Evolutionary conservation across 2,113 vertebrate genomes (phyloP).

Genomic region (Electrona antarctica): DNA sequence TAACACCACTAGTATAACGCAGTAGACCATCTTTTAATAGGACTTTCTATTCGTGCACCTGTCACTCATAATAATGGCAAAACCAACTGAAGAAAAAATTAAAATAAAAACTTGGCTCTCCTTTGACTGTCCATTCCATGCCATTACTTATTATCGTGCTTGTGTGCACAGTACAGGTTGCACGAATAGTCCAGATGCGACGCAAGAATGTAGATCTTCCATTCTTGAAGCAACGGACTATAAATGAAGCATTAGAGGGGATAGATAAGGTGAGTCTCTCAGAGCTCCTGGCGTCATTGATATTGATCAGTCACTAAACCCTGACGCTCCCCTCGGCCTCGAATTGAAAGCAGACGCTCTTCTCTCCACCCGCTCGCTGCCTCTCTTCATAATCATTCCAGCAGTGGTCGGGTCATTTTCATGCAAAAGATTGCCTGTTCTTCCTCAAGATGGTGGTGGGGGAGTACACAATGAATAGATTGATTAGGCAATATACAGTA

Average conservation of each 20-base stretch:
- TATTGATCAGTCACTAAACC: slow-evolving; percentile 58
- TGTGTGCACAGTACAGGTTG: too few species aligned
- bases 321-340: slow-evolving; percentile 32
- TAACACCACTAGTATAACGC: too few species aligned
- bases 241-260: slow-evolving; percentile 25
- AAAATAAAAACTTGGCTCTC: too few species aligned
- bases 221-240: background rate
- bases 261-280: slow-evolving; percentile 21
- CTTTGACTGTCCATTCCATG: too few species aligned
- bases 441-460: slow-evolving; percentile 15
- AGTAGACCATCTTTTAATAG: too few species aligned
- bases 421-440: slow-evolving; percentile 70
- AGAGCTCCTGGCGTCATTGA: slow-evolving; percentile 49
- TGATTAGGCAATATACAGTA: slow-evolving; percentile 60
- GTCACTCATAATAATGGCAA: too few species aligned
- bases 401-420: slow-evolving; percentile 57
- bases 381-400: slow-evolving; percentile 40
- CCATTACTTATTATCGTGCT: too few species aligned
- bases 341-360: slow-evolving; percentile 59
- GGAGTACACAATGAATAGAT: slow-evolving; percentile 70
- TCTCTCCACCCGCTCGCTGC: slow-evolving; percentile 23
- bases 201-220: too few species aligned
- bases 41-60: too few species aligned
- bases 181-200: too few species aligned
- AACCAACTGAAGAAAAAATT: too few species aligned